Percentiles rank a stretch among this genome's conserved stretches.
Conservation (phyloP, 2,797 vertebrate species). For the Kryptolebias ocellatus region DNA sequence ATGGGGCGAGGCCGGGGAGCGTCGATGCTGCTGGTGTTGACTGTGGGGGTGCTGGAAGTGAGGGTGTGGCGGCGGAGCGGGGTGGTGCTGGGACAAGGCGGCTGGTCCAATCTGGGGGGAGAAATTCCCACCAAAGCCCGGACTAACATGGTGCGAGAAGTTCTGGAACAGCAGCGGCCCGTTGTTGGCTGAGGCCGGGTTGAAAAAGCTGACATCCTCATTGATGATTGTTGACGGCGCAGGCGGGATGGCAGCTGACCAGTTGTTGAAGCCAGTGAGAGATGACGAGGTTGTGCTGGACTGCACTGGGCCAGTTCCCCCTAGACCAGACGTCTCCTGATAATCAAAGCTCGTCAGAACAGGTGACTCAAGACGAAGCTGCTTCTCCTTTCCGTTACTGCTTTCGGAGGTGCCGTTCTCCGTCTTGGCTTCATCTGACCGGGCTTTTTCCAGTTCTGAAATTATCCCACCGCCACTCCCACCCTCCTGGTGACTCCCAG, state of each 20-base stretch:
- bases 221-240: slow-evolving; percentile 96
- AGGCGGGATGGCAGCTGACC: slow-evolving; percentile 96
- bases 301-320: slow-evolving; percentile 89
- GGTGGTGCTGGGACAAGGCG: slow-evolving; percentile 94
- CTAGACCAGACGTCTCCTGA: slow-evolving; percentile 93
- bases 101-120: slow-evolving; percentile 95
- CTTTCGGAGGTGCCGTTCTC: slow-evolving; percentile 90
- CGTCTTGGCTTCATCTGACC: slow-evolving; percentile 91
- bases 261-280: slow-evolving; percentile 97
- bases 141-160: slow-evolving; percentile 98
- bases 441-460: slow-evolving; percentile 93
- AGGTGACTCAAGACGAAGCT: slow-evolving; percentile 95
- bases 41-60: slow-evolving; percentile 95
- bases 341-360: slow-evolving; percentile 97
- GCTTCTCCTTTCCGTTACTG: slow-evolving; percentile 93
- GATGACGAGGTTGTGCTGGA: slow-evolving; percentile 93
- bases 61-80: slow-evolving; percentile 88
- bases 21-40: slow-evolving; percentile 98
- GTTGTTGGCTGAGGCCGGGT: slow-evolving; percentile 96
- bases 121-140: slow-evolving; percentile 97
- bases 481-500: slow-evolving; percentile 91
- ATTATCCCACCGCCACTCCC: slow-evolving; percentile 85
- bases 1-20: slow-evolving; percentile 97
- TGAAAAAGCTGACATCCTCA: slow-evolving; percentile 98
- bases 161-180: slow-evolving; percentile 98